Conservation (phyloP, 2,888 invertebrate species). For the Tipula unca region DNA sequence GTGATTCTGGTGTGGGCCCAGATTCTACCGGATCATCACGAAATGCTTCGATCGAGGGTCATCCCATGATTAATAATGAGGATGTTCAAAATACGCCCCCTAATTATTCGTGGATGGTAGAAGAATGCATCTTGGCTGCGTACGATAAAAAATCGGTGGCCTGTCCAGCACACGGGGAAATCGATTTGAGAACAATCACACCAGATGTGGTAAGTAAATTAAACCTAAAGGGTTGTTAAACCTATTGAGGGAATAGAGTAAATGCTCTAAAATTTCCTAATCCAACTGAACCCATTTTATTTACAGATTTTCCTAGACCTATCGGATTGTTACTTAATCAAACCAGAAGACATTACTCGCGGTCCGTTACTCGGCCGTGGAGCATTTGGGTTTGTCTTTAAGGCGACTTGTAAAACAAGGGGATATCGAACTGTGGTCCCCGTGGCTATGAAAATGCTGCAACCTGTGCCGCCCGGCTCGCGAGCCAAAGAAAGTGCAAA, state of each 20-base stretch:
- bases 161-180: conserved; percentile 74
- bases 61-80: conserved; percentile 45
- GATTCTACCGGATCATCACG: conserved; percentile 74
- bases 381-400: conserved; percentile 95
- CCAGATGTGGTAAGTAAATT: conserved; percentile 69
- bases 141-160: conserved; percentile 61
- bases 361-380: conserved; percentile 82
- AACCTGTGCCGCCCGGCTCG: conserved; percentile 78
- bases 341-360: conserved; percentile 70
- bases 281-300: conserved; percentile 21
- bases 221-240: too few relatives aligned
- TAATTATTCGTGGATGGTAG: conserved; percentile 82
- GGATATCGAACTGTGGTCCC: conserved; percentile 50
- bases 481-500: conserved; percentile 41
- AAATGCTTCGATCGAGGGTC: conserved; percentile 74
- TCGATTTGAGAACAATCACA: conserved; percentile 69
- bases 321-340: conserved; percentile 69
- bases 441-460: conserved; percentile 92
- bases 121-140: conserved; percentile 88
- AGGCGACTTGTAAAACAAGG: conserved; percentile 59
- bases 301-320: conserved; percentile 76
- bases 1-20: conserved; percentile 80
- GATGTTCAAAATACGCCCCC: conserved; percentile 38
- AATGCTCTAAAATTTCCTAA: neutral
- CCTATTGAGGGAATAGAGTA: too few relatives aligned